Percentiles rank a stretch among this genome's conserved stretches.
Conservation (phyloP, 2,113 vertebrate genomes). For the Leucopsar rothschildi region DNA sequence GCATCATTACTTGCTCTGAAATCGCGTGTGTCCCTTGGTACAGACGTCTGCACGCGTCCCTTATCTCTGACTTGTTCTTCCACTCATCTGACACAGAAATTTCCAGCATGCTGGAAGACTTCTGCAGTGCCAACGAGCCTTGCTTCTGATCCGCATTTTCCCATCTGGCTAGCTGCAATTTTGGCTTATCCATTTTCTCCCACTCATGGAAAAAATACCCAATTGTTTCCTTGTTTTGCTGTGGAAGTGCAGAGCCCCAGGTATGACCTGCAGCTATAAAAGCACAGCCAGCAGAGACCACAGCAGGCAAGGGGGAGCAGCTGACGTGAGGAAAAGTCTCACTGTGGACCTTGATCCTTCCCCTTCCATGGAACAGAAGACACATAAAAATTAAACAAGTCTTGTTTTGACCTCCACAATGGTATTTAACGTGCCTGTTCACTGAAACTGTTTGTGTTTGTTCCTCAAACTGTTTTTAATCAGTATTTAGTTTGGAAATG, state of each 20-base stretch:
- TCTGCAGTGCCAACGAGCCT: not conserved
- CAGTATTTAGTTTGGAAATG: not conserved
- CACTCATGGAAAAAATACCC: not conserved
- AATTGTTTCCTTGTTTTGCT: not conserved
- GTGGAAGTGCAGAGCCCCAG: not conserved
- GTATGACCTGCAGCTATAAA: not conserved
- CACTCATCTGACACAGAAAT: not conserved
- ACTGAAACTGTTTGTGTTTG: not conserved
- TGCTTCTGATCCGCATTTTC: not conserved
- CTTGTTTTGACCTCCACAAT: not conserved
- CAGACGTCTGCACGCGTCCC: not conserved
- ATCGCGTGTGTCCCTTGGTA: not conserved
- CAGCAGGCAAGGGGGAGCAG: not conserved
- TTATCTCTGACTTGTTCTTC: not conserved
- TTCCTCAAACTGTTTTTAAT: not conserved
- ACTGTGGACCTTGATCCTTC: not conserved
- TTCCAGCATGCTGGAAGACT: not conserved
- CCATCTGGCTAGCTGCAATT: not conserved
- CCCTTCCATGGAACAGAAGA: not conserved
- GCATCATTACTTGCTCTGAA: not conserved
- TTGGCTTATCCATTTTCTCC: not conserved
- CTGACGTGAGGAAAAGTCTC: not conserved
- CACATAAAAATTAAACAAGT: not conserved
- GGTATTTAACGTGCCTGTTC: not conserved
- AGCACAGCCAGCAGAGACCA: not conserved